phyloP scores from a whole-genome alignment of 2,797 vertebrate species.

The Vireo griseus region DNA sequence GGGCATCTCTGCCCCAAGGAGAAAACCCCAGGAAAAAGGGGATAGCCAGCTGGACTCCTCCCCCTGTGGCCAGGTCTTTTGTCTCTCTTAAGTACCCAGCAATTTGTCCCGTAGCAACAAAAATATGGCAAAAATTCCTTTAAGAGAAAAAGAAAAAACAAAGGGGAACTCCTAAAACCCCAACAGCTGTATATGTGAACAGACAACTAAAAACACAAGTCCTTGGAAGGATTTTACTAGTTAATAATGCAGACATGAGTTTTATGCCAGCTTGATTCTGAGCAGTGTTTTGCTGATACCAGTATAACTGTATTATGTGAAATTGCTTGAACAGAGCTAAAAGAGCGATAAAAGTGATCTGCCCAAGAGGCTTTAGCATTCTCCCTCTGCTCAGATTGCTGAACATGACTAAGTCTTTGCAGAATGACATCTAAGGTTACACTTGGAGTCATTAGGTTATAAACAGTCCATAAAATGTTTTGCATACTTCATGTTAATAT shows the following conservation, averaged over 20 bases:
- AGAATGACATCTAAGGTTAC: constrained; percentile 37
- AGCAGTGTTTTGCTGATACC: neutral
- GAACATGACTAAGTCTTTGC: neutral
- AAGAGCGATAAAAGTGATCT: neutral
- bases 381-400: neutral
- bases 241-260: neutral
- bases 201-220: neutral
- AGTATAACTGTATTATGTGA: neutral
- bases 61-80: no score
- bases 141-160: no score
- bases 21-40: no score
- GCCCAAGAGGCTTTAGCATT: neutral
- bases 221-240: neutral
- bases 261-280: neutral
- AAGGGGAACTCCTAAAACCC: no score
- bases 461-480: constrained; percentile 40
- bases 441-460: constrained; percentile 32
- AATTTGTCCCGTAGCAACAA: no score
- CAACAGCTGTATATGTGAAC: neutral
- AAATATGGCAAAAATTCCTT: no score
- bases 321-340: neutral
- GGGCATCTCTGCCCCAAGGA: no score
- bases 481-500: constrained; percentile 28
- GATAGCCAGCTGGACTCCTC: no score
- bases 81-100: no score